Evolutionary conservation across 2,888 invertebrate genomes (phyloP).

Genomic region (Troides aeacus): DNA sequence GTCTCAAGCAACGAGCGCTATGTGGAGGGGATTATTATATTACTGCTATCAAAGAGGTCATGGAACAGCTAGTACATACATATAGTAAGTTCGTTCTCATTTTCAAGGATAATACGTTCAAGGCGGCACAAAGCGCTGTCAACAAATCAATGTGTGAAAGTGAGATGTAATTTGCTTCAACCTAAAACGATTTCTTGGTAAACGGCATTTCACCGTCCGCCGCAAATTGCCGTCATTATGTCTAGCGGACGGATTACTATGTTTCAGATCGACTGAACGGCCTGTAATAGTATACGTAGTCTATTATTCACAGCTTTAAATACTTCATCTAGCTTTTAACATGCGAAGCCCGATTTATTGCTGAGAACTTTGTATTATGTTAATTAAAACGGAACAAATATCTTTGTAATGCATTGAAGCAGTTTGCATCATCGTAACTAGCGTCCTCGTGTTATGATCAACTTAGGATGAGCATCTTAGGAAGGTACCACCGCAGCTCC

Average conservation of each 20-base stretch:
- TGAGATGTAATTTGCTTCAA: slow-evolving; percentile 28
- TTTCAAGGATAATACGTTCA: slow-evolving; percentile 10
- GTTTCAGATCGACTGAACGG: slow-evolving; percentile 16
- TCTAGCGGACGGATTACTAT: slow-evolving; percentile 23
- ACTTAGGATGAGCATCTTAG: too few relatives aligned
- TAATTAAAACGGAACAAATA: neutral
- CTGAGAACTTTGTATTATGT: neutral
- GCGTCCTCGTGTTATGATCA: too few relatives aligned
- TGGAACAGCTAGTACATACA: too few relatives aligned
- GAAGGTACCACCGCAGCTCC: too few relatives aligned
- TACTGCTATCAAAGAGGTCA: too few relatives aligned
- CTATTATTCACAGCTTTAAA: slow-evolving; percentile 21
- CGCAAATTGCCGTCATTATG: slow-evolving; percentile 30
- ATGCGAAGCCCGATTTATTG: neutral
- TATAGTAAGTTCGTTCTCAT: slow-evolving; percentile 2
- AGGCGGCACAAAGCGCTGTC: slow-evolving; percentile 10
- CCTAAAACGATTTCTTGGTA: slow-evolving; percentile 30
- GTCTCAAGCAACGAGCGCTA: too few relatives aligned
- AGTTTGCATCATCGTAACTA: too few relatives aligned
- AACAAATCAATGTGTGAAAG: slow-evolving; percentile 29
- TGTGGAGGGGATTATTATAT: too few relatives aligned
- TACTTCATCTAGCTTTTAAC: slow-evolving; percentile 7
- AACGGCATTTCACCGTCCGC: slow-evolving; percentile 26
- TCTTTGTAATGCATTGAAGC: neutral
- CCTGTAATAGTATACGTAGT: slow-evolving; percentile 20